Percentiles rank a stretch among this genome's conserved stretches.
These are phyloP conservation scores for Apodemus agrarius DNA, from an alignment of 2,797 vertebrate genomes.

Conservation along the genomic window DNA sequence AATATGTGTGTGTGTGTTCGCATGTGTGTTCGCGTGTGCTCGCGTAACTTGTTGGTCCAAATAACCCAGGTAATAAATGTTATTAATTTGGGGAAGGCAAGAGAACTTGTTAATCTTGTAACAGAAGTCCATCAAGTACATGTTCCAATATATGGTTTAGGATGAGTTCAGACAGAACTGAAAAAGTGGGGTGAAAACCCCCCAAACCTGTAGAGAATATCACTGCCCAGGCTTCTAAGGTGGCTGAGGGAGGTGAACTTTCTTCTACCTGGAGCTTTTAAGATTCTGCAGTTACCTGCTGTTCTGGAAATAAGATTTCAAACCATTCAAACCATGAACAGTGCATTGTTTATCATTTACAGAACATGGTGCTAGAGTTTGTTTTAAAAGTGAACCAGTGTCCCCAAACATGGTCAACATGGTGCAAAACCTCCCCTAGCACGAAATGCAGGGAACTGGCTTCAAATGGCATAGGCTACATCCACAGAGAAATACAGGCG, in stretches of 20 bases:
- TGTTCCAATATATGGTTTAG: neutral
- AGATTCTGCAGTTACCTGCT: neutral
- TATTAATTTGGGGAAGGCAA: neutral
- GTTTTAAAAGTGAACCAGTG: neutral
- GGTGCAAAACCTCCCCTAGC: neutral
- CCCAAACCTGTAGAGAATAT: neutral
- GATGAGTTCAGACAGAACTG: neutral
- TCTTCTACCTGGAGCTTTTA: neutral
- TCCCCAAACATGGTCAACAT: neutral
- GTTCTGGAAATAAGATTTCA: neutral
- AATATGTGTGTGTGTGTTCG: neutral
- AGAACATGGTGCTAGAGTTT: neutral
- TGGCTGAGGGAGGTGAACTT: too few relatives aligned
- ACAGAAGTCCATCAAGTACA: neutral
- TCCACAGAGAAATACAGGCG: neutral
- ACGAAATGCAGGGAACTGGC: neutral
- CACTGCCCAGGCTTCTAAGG: neutral
- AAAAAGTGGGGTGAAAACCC: neutral
- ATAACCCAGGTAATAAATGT: neutral
- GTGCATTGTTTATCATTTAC: neutral
- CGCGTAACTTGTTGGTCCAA: neutral
- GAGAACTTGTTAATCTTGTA: neutral
- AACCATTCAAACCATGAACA: neutral
- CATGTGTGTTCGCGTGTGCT: neutral
- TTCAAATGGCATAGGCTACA: neutral